Percentiles rank a stretch among this genome's conserved stretches.
These are phyloP conservation scores for Cosmia trapezina DNA, from an alignment of 2,888 invertebrate genomes.

Conservation along the genomic window DNA sequence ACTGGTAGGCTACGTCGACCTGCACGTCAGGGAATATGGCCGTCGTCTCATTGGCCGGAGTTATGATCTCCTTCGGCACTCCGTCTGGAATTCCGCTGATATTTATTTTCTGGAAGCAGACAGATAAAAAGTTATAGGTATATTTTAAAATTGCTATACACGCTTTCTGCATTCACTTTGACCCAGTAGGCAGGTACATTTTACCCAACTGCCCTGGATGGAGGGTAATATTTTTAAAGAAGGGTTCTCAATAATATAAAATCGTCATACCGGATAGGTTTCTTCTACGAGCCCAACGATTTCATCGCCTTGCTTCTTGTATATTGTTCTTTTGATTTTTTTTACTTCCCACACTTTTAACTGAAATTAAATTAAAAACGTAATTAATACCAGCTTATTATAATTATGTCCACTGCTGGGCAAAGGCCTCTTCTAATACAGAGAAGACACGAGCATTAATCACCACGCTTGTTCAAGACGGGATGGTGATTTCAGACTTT, in stretches of 20 bases:
- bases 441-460: no score
- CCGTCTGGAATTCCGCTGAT: conserved; percentile 9
- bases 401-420: not conserved
- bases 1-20: conserved; percentile 9
- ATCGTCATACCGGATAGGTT: conserved; percentile 13
- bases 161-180: no score
- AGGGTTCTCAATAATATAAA: no score
- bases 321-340: conserved; percentile 14
- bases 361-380: conserved; percentile 19
- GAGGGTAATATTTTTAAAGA: no score
- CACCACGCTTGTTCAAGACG: not conserved
- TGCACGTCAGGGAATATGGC: conserved; percentile 6
- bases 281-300: conserved; percentile 26
- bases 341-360: conserved; percentile 31
- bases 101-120: conserved; percentile 8
- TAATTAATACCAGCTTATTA: not conserved
- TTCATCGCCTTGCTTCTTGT: conserved; percentile 21
- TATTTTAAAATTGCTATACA: not conserved
- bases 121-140: not conserved
- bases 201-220: no score
- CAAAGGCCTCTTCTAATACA: not conserved
- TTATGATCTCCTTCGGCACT: conserved; percentile 8
- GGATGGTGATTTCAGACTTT: no score
- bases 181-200: no score
- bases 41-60: conserved; percentile 3